Percentiles rank a stretch among this genome's conserved stretches.
Conservation (phyloP, 2,113 vertebrate species). For the Boulengeromyrus knoepffleri region DNA sequence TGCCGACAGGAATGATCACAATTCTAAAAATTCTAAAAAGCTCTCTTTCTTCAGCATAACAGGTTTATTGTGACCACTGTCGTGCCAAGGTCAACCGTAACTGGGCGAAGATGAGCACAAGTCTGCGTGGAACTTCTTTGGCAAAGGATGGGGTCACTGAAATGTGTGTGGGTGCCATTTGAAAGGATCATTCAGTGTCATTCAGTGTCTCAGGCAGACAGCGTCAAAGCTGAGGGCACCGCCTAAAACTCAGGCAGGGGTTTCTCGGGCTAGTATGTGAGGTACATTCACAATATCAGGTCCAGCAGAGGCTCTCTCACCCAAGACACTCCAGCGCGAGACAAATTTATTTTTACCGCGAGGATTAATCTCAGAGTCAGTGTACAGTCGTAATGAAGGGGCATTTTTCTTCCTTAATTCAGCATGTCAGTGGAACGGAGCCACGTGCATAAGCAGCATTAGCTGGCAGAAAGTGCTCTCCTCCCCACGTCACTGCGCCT, state of each 20-base stretch:
- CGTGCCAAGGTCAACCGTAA: not conserved
- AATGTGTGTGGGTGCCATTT: not conserved
- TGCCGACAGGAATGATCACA: not conserved
- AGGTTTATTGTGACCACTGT: not conserved
- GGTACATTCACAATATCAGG: not conserved
- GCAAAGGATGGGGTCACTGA: not conserved
- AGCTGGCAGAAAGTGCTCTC: not conserved
- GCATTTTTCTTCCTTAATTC: slow-evolving; percentile 13
- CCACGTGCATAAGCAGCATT: not conserved
- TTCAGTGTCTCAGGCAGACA: not conserved
- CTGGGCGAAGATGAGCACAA: not conserved
- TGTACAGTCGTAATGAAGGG: not conserved
- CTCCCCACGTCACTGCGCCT: not conserved
- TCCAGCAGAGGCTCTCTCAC: not conserved
- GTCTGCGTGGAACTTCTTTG: not conserved
- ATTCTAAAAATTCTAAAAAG: not conserved
- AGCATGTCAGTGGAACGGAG: slow-evolving; percentile 9
- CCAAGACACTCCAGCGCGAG: not conserved
- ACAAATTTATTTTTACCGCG: not conserved
- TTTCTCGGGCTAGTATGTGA: not conserved
- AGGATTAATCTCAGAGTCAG: not conserved
- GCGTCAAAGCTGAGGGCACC: not conserved
- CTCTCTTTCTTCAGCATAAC: not conserved
- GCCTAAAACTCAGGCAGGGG: not conserved
- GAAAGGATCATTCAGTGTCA: not conserved